phyloP scores from a whole-genome alignment of 1,140 invertebrate genomes.

The Semibalanus balanoides region DNA sequence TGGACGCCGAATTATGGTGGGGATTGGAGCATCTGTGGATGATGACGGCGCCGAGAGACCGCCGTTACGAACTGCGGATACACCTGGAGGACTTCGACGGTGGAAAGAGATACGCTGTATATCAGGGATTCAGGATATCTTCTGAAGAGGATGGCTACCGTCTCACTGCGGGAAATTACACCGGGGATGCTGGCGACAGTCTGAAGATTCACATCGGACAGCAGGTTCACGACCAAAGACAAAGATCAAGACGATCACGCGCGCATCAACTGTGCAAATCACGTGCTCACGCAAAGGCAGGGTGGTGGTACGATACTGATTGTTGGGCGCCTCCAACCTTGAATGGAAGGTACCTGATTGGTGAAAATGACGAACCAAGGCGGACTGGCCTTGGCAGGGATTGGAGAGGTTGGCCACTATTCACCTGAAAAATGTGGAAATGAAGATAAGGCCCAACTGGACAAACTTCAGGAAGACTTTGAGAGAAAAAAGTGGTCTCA shows the following conservation, averaged over 20 bases:
- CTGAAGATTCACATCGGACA: not conserved
- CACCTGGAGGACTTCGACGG: slow-evolving; percentile 1
- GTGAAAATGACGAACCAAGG: too few relatives aligned
- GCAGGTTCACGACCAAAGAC: slow-evolving; percentile 19
- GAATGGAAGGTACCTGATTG: too few relatives aligned
- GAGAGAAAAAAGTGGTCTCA: too few relatives aligned
- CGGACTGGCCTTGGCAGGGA: too few relatives aligned
- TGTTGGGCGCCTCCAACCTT: slow-evolving; percentile 22
- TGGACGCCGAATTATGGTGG: slow-evolving; percentile 11
- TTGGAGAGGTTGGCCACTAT: too few relatives aligned
- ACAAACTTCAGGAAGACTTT: too few relatives aligned
- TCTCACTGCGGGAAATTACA: not conserved
- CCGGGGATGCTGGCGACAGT: not conserved
- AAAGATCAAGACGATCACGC: slow-evolving; percentile 19
- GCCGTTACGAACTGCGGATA: not conserved
- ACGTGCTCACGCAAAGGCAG: slow-evolving; percentile 19
- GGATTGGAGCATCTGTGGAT: slow-evolving; percentile 1
- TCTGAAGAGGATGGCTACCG: not conserved
- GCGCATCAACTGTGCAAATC: slow-evolving; percentile 16
- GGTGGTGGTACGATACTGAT: slow-evolving; percentile 24
- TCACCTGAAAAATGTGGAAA: too few relatives aligned
- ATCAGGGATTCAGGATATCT: not conserved
- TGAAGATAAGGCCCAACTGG: too few relatives aligned
- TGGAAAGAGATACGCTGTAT: not conserved
- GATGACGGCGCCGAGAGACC: not conserved